phyloP scores from a whole-genome alignment of 2,113 vertebrate genomes.

The Oncorhynchus gorbuscha region DNA sequence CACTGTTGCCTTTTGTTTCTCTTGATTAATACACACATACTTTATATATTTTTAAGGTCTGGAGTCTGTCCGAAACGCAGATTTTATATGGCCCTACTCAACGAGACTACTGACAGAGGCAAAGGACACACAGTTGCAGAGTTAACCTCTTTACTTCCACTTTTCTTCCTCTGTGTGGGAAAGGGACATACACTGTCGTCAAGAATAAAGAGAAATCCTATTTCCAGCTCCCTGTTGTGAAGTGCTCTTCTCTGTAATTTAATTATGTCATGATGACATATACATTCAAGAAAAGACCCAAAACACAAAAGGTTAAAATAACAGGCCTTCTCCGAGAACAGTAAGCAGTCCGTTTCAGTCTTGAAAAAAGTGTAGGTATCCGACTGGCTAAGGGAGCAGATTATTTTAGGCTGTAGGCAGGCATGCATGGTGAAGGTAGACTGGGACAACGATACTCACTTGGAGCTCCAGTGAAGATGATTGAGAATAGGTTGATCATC shows the following conservation, averaged over 20 bases:
- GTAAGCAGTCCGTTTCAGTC: slow-evolving; percentile 61
- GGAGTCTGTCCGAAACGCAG: too few relatives aligned
- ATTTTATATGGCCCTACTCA: neutral
- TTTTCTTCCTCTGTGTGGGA: slow-evolving; percentile 60
- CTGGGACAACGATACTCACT: slow-evolving; percentile 80
- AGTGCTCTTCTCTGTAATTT: slow-evolving; percentile 59
- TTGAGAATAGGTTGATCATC: slow-evolving; percentile 95
- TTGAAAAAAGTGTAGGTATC: slow-evolving; percentile 61
- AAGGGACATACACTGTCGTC: slow-evolving; percentile 60
- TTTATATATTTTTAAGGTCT: too few relatives aligned
- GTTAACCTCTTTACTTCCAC: slow-evolving; percentile 53
- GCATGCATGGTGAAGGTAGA: slow-evolving; percentile 46
- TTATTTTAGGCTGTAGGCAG: slow-evolving; percentile 62
- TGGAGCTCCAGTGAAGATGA: slow-evolving; percentile 89
- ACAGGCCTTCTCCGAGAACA: slow-evolving; percentile 55
- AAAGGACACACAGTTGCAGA: slow-evolving; percentile 10
- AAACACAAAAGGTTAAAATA: slow-evolving; percentile 70
- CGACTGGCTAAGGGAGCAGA: slow-evolving; percentile 61
- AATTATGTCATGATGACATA: slow-evolving; percentile 62
- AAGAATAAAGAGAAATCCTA: slow-evolving; percentile 54
- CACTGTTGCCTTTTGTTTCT: too few relatives aligned
- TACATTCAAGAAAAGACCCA: slow-evolving; percentile 52
- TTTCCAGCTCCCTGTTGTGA: slow-evolving; percentile 60
- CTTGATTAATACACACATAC: too few relatives aligned
- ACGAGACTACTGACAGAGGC: slow-evolving; percentile 20